A percentile compares a stretch with the other conserved stretches of the same genome.
phyloP scores from a whole-genome alignment of 2,113 vertebrate species.

The Cyanoliseus patagonus region DNA sequence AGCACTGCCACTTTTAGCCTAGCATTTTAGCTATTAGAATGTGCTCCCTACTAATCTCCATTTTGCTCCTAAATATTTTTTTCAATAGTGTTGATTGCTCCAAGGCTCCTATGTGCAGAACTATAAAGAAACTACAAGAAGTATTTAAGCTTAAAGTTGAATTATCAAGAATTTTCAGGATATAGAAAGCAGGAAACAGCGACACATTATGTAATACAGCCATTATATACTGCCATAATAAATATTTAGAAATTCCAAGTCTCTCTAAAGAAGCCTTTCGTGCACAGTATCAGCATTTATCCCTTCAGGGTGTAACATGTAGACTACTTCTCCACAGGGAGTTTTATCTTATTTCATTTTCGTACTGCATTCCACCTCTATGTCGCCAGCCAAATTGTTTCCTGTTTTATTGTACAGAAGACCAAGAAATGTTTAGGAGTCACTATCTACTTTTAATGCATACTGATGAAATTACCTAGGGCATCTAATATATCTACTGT shows the following conservation, averaged over 20 bases:
- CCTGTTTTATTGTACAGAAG: constrained; percentile 69
- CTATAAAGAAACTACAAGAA: constrained; percentile 28
- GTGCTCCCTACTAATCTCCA: neutral
- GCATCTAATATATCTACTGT: constrained; percentile 12
- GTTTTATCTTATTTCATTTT: constrained; percentile 76
- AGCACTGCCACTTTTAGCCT: neutral
- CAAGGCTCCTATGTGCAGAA: constrained; percentile 32
- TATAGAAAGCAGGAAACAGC: constrained; percentile 69
- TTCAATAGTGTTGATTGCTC: constrained; percentile 37
- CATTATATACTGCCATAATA: constrained; percentile 72
- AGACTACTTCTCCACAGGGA: constrained; percentile 62
- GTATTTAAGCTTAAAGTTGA: constrained; percentile 48
- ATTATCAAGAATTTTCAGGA: constrained; percentile 67
- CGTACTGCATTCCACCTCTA: constrained; percentile 58
- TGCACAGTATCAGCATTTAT: constrained; percentile 71
- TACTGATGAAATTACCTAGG: constrained; percentile 52
- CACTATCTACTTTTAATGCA: constrained; percentile 60
- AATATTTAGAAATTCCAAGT: constrained; percentile 76
- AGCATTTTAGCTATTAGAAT: neutral
- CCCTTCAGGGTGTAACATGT: constrained; percentile 65
- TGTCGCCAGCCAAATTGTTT: constrained; percentile 75
- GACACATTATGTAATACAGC: constrained; percentile 69
- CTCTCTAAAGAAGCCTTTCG: constrained; percentile 67
- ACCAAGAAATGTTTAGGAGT: constrained; percentile 55
- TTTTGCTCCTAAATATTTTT: constrained; percentile 42